These are phyloP conservation scores for Melanotaenia duboulayi DNA, from an alignment of 2,113 vertebrate species.

Conservation along the genomic window DNA sequence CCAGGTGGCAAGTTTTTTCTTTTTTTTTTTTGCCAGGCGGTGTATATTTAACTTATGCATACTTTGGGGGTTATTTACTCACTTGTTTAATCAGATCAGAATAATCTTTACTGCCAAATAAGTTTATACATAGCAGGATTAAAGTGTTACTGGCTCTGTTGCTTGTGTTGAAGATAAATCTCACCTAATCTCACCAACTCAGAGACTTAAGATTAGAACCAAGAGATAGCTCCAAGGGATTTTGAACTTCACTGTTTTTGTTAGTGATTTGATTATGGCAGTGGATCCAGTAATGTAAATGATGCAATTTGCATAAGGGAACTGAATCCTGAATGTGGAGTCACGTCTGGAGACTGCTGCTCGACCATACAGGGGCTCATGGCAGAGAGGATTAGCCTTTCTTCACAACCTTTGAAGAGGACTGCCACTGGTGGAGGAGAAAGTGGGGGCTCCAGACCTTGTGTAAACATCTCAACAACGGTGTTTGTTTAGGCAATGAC, in stretches of 20 bases:
- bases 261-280: background rate
- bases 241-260: background rate
- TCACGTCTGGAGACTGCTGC: slow-evolving; percentile 19
- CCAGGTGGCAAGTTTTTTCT: no score
- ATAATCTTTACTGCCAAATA: background rate
- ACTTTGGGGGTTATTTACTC: background rate
- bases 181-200: slow-evolving; percentile 2
- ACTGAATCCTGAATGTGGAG: background rate
- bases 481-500: slow-evolving; percentile 65
- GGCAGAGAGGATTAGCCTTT: slow-evolving; percentile 13
- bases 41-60: no score
- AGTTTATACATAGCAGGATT: background rate
- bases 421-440: slow-evolving; percentile 29
- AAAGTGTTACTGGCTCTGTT: background rate
- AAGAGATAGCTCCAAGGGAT: background rate
- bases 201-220: background rate
- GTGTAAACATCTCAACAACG: slow-evolving; percentile 48
- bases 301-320: slow-evolving; percentile 4
- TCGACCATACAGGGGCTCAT: slow-evolving; percentile 2
- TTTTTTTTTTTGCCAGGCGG: no score
- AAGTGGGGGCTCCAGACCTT: slow-evolving; percentile 15
- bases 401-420: slow-evolving; percentile 6
- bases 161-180: slow-evolving; percentile 15
- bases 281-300: slow-evolving; percentile 2
- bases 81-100: background rate